A percentile compares a stretch with the other conserved stretches of the same genome.
These are phyloP conservation scores for Macropodus opercularis DNA, from an alignment of 2,797 vertebrate species.

Conservation along the genomic window DNA sequence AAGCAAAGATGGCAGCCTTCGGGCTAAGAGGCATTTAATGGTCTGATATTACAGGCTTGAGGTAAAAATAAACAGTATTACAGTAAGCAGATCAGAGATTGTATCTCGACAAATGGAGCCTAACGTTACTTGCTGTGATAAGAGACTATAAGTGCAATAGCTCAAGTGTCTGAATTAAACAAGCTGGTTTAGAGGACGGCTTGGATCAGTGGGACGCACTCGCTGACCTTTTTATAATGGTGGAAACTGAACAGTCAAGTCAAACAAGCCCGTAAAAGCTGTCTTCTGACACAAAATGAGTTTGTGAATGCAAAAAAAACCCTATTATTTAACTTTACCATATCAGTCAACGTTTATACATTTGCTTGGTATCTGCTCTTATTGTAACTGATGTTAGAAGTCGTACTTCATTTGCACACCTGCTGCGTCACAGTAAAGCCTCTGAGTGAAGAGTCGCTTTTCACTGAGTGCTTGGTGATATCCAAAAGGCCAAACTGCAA, in stretches of 20 bases:
- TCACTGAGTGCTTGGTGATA: background rate
- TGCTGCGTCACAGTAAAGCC: background rate
- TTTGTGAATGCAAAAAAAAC: background rate
- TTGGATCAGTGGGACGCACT: background rate
- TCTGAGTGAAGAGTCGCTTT: too few species aligned
- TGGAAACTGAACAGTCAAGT: background rate
- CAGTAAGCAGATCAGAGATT: background rate
- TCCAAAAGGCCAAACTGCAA: background rate
- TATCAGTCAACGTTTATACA: too few species aligned
- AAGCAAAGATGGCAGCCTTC: slow-evolving; percentile 12
- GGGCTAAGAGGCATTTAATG: slow-evolving; percentile 11
- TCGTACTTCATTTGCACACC: background rate
- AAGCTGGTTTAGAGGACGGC: background rate
- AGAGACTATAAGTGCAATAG: background rate
- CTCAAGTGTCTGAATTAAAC: background rate
- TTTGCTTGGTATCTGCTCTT: too few species aligned
- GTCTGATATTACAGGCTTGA: slow-evolving; percentile 14
- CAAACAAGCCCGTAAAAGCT: background rate
- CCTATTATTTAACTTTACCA: slow-evolving; percentile 3
- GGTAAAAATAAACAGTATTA: background rate
- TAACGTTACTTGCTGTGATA: background rate
- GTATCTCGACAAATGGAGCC: background rate
- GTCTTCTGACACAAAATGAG: slow-evolving; percentile 3
- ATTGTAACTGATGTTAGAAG: too few species aligned
- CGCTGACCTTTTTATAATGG: background rate